Base-by-base conservation (phyloP, 2,888 invertebrate genomes). In the Drosophila flavopinicola region DNA sequence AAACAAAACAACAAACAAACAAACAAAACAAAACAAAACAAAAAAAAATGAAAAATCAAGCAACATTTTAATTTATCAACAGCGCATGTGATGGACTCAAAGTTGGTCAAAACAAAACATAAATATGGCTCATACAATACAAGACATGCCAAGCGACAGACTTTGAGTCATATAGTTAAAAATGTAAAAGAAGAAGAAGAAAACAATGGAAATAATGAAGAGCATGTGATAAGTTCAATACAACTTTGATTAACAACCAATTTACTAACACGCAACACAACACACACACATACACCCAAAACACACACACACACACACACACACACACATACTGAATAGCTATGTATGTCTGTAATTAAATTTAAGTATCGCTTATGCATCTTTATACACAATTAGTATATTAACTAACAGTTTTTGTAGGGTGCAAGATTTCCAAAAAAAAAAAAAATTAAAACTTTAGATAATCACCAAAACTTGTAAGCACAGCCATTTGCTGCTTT, bases 41-140 rank as follows among this genome's bases (percentile, higher is more conserved):
- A 27, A 30, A 49, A 41, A 13, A 2, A 20, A 10, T 3, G 42
- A 61, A 54, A 67, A 71, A 66, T 45, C 45, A 65, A 78, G 66
- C 58, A 68, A 67, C 63, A 57, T 59, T 76, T 68, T 84, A 84
- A 82, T 83, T 83, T 84, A 83, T 84, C 83, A 84, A 82, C 83
- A 83, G 83, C 83, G 75, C 84, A 84, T 83, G 83, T 83, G 83
- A 83, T 82, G 77, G 79, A 83, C 83, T 70, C 76, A 58, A 82
- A 73, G 66, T 60, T 49, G 54, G 48, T 58, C 54, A 27, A 23
- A 45, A 37, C 13, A 30, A 27, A 45, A 10, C 11, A 17, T 20
- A 11, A 41, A 47, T 24, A 33, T 35, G 35, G 39, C 33, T 45
- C 57, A 52, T 58, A 20, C 37, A 52, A 54, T 60, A 13, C 35